phyloP scores from a whole-genome alignment of 2,888 invertebrate species.

The Cephus pulcher region DNA sequence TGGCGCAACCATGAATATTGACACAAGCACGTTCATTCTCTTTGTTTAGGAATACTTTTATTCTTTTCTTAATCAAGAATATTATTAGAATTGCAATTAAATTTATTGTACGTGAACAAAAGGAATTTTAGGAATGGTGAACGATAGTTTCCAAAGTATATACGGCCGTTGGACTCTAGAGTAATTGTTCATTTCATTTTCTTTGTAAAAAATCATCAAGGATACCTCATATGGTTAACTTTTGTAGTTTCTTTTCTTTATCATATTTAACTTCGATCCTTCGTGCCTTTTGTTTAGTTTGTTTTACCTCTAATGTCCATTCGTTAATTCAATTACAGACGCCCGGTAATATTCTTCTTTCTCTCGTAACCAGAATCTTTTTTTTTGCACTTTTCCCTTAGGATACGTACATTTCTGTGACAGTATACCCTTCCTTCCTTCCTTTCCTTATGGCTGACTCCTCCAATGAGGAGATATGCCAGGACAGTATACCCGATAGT shows the following conservation, averaged over 20 bases:
- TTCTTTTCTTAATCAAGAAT: background rate
- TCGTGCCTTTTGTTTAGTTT: background rate
- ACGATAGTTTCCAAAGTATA: background rate
- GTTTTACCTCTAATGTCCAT: background rate
- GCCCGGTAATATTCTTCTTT: background rate
- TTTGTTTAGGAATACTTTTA: background rate
- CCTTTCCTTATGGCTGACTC: no score
- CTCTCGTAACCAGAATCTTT: background rate
- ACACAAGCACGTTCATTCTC: background rate
- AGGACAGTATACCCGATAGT: constrained; percentile 15
- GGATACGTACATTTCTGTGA: constrained; percentile 18
- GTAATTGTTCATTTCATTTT: background rate
- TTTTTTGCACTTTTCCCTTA: constrained; percentile 11
- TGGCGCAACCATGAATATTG: background rate
- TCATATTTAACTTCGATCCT: background rate
- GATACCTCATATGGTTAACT: background rate
- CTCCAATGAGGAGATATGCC: no score
- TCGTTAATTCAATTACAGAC: background rate
- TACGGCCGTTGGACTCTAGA: background rate
- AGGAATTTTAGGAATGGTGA: background rate
- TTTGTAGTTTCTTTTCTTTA: background rate
- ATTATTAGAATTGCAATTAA: background rate
- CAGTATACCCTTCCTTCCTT: constrained; percentile 1
- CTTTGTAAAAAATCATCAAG: background rate
- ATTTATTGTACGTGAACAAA: background rate